Evolutionary conservation across 2,797 vertebrate species (phyloP), one percentile per base, ranked within the genome.

Genomic region (Channallabes apus): DNA sequence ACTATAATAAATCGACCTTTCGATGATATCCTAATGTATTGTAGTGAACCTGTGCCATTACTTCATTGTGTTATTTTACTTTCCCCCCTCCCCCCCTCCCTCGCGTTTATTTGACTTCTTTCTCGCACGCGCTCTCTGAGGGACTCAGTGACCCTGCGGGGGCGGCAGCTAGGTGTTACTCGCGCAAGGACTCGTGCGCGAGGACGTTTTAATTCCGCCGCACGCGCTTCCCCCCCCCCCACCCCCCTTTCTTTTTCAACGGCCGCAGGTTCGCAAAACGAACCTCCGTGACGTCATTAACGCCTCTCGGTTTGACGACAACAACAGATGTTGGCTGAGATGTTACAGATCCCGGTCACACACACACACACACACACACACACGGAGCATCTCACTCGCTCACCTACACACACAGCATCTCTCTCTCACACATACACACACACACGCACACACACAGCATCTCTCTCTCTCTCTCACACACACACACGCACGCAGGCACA

Each of bases 261-360:
- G 6, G n/a, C 35, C 76, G 20, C 29, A 20, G 35, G 3, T 38
- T 80, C n/a, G 61, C n/a, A 14, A n/a, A 80, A 27, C 61, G 29
- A 38, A 38, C 35, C 14, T 69, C 46, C 51, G 35, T 82, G 81
- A 82, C 81, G 81, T 81, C 79, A 81, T 20, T 6, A 3, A 81
- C 41, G 27, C 27, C 7, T 76, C 32, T 76, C 54, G 51, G 51
- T 56, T 76, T 58, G 58, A 15, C 58, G 58, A 15, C 38, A 54
- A 22, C 62, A 22, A n/a, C 62, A 67, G 79, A 65, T 80, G 35
- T 32, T 67, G 27, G 41, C 54, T 54, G 46, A 29, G 17, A 67
- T 54, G 38, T 81, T 62, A 62, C 32, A 7, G 58, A 79, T 22
- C 32, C 56, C 54, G 73, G 27, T 18, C 15, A 12, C 38, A 27